Percentiles rank a stretch among this genome's conserved stretches.
Conservation (phyloP, 2,888 invertebrate species). For the Seira ritae region DNA sequence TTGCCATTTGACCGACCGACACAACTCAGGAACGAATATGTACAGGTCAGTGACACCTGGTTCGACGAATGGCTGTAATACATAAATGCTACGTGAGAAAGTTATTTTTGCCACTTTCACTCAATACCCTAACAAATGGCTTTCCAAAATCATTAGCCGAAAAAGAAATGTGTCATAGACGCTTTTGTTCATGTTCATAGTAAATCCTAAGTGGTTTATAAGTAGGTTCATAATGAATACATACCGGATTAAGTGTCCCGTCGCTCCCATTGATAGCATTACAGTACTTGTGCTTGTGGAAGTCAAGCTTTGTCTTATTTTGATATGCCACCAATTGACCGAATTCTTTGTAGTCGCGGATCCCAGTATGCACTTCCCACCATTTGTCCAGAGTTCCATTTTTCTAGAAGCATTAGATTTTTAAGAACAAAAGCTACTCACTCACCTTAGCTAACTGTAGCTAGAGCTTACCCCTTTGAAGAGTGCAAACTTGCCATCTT, state of each 20-base stretch:
- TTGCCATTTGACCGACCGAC: constrained; percentile 53
- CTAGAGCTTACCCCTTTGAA: constrained; percentile 66
- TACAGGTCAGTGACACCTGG: constrained; percentile 46
- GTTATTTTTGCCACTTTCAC: too few relatives aligned
- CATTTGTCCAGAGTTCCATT: constrained; percentile 60
- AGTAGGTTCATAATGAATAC: too few relatives aligned
- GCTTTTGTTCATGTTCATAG: too few relatives aligned
- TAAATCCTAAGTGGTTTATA: too few relatives aligned
- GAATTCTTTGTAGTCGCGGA: constrained; percentile 38
- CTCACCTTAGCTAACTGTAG: not conserved
- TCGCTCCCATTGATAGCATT: constrained; percentile 69
- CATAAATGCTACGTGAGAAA: too few relatives aligned
- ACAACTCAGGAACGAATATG: constrained; percentile 52
- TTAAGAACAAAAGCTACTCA: not conserved
- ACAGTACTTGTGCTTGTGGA: constrained; percentile 57
- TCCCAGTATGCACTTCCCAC: constrained; percentile 59
- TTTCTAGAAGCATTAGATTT: constrained; percentile 43
- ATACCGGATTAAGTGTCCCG: constrained; percentile 29
- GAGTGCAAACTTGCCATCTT: constrained; percentile 59
- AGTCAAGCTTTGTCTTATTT: constrained; percentile 43
- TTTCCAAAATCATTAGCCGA: too few relatives aligned
- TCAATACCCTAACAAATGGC: too few relatives aligned
- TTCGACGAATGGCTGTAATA: constrained; percentile 60
- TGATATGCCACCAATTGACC: constrained; percentile 44
- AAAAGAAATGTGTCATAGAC: too few relatives aligned